Base-by-base conservation (phyloP, 2,797 vertebrate species). In the Notolabrus celidotus region DNA sequence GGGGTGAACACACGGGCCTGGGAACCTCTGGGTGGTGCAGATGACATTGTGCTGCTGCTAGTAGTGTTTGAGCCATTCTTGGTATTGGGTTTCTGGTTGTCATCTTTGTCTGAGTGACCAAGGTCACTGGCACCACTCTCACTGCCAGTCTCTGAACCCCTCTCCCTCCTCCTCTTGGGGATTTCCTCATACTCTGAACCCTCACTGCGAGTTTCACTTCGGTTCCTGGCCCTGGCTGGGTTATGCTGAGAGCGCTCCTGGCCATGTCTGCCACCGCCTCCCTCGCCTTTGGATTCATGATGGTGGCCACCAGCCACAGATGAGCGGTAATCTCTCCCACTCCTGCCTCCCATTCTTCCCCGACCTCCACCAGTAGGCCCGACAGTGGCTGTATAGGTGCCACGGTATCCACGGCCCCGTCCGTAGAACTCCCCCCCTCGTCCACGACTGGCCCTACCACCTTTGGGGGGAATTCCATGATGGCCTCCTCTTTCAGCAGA, bases 161-260 rank as follows among this genome's bases (percentile, higher is more conserved):
- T 92, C 80, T 98, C 96, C 53, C 96, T 77, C 4, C 96, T 93
- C 29, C 97, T 93, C 78, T 97, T 97, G 45, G 97, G 97, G 23
- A 97, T 95, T 81, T 98, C 97, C 82, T 97, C 96, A 10, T 98
- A 97, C 75, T 98, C 97, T 0, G 96, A 97, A 25, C 96, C 97
- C 87, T 97, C 97, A 1, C 96, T 97, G 19, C 96, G 93, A 0
- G 97, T 98, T 89, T 97, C 97, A 0, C 97, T 97, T 56, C 95
- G 92, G 79, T 97, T 97, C 45, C 96, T 94, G 19, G 95, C 94
- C 29, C 95, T 91, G 23, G 92, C 92, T 0, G 95, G 94, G 71
- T 95, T 95, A 77, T 92, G 90, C 46, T 94, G 94, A 41, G 90
- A 76, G 10, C 92, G 66, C 60, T 91, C 64, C 42, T 87, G 92